Evolutionary conservation across 1,140 invertebrate genomes (phyloP).

Genomic region (Carcinoscorpius rotundicauda): DNA sequence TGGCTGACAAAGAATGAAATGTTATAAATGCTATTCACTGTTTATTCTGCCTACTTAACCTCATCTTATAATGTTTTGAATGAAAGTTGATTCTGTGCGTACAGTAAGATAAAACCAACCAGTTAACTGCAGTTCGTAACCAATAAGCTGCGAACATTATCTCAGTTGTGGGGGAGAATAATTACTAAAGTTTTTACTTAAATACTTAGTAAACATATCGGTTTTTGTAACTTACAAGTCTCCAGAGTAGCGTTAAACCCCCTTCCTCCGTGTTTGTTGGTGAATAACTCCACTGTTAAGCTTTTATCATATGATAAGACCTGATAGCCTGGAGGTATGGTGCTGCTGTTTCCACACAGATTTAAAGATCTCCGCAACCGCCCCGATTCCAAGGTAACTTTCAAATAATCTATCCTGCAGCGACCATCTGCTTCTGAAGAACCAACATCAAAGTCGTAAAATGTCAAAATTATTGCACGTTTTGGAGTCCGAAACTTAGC

Average conservation of each 20-base stretch:
- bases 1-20: too few relatives aligned
- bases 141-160: too few relatives aligned
- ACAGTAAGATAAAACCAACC: too few relatives aligned
- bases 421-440: neutral
- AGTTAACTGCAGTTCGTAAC: too few relatives aligned
- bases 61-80: too few relatives aligned
- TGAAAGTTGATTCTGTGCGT: too few relatives aligned
- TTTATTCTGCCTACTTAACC: too few relatives aligned
- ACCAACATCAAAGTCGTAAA: conserved; percentile 43
- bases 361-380: neutral
- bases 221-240: conserved; percentile 9
- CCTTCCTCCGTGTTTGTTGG: neutral
- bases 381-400: neutral
- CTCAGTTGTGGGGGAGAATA: too few relatives aligned
- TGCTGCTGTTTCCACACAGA: neutral
- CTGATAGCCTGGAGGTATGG: neutral
- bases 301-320: neutral
- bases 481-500: conserved; percentile 32
- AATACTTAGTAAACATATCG: too few relatives aligned
- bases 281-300: neutral
- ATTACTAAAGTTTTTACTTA: too few relatives aligned
- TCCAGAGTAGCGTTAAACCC: conserved; percentile 14
- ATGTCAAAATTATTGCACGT: conserved; percentile 41
- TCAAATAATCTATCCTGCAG: conserved; percentile 6
- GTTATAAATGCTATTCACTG: too few relatives aligned